Conservation (phyloP, 2,888 invertebrate genomes). For the Melanchra persicariae region DNA sequence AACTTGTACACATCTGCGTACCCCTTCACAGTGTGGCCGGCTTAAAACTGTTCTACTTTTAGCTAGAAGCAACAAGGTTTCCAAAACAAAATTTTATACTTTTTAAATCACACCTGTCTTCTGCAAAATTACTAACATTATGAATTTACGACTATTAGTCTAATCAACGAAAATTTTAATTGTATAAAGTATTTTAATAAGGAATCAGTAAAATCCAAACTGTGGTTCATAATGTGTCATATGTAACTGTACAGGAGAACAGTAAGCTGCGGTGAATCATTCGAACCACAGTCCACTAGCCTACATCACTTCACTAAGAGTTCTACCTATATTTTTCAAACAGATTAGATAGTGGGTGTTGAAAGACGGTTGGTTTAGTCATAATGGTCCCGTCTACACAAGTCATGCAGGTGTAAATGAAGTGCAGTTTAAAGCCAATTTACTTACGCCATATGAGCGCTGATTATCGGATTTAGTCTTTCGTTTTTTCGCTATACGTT, state of each 20-base stretch:
- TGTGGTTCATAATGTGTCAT: not conserved
- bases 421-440: not conserved
- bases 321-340: conserved; percentile 9
- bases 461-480: conserved; percentile 89
- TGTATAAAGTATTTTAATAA: not conserved
- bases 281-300: not conserved
- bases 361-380: conserved; percentile 31
- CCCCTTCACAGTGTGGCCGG: no score
- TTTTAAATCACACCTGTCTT: not conserved
- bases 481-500: conserved; percentile 90
- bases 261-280: conserved; percentile 15
- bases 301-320: not conserved
- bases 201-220: not conserved
- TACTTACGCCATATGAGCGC: conserved; percentile 90
- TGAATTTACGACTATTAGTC: not conserved
- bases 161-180: conserved; percentile 1
- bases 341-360: conserved; percentile 59
- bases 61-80: not conserved
- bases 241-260: not conserved
- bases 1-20: no score
- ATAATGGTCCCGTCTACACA: not conserved
- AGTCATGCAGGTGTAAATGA: not conserved
- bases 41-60: not conserved
- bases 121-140: not conserved
- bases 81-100: not conserved